Evolutionary conservation across 2,113 vertebrate genomes (phyloP), one percentile per base, ranked within the genome.

Genomic region (Hippopotamus amphibius): DNA sequence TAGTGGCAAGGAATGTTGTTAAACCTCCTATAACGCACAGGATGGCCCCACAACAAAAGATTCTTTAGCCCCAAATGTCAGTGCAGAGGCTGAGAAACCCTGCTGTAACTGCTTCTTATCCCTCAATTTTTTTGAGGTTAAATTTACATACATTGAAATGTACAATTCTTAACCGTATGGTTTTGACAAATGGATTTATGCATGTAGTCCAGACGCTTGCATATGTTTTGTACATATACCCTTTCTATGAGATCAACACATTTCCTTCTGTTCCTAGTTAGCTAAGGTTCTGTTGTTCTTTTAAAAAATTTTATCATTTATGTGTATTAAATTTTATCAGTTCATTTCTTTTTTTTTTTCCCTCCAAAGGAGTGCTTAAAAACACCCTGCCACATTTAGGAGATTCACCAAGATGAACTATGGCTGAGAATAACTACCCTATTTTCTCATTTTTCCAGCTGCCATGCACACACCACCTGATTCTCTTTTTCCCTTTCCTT

Each of bases 191-290:
- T 43, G 26, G 41, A 77, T 83, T 82, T 71, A 83, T 10, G 22
- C 16, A 26, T 46, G 28, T 65, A 79, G 30, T 46, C 55, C 22
- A 89, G 17, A 88, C 6, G 1, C 30, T 69, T 24, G 71, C 30
- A 17, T 57, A 83, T 50, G 17, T 43, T 94, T 92, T 77, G 14
- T 61, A 72, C 37, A 37, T 63, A 59, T 26, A 66, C 0, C 1
- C 6, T 59, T 61, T 71, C 21, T 12, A n/a, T 48, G 48, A 50
- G 48, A 85, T 61, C 43, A 94, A 79, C 10, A 80, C n/a, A 53
- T 84, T 88, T 50, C 10, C 65, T 95, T 88, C 28, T 80, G 57
- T 46, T 83, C 69, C n/a, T 88, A 84, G 19, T 83, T 89, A 55
- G 14, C 50, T n/a, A 63, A 79, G 77, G 9, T 46, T 66, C 50